Conservation (phyloP, 1,140 invertebrate genomes). For the Macrobrachium nipponense region DNA sequence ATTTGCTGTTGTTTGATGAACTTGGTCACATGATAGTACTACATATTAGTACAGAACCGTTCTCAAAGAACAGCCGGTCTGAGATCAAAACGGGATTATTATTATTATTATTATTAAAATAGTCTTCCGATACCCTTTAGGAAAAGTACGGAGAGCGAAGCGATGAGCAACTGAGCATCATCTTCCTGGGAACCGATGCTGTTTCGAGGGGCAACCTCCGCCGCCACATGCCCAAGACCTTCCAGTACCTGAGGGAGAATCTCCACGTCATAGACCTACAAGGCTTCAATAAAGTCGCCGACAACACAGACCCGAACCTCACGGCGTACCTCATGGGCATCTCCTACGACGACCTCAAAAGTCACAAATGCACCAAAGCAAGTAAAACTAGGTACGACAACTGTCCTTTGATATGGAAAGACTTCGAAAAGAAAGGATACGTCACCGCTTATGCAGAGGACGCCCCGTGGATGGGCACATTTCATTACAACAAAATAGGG, state of each 20-base stretch:
- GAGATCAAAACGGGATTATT: too few species aligned
- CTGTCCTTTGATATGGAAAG: constrained; percentile 71
- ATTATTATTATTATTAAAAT: neutral
- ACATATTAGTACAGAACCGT: too few species aligned
- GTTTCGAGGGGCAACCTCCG: constrained; percentile 27
- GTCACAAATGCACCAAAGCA: constrained; percentile 19
- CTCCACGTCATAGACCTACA: constrained; percentile 68
- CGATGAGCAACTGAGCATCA: constrained; percentile 34
- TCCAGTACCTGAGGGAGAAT: constrained; percentile 65
- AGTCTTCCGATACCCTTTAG: neutral
- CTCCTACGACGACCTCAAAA: neutral
- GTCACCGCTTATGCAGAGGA: constrained; percentile 72
- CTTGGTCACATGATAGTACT: too few species aligned
- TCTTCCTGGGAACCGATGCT: constrained; percentile 20
- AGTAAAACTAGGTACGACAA: constrained; percentile 67
- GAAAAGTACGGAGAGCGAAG: neutral
- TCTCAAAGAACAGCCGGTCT: too few species aligned
- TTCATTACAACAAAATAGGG: constrained; percentile 70
- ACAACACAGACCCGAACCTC: constrained; percentile 70
- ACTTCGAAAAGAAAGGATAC: constrained; percentile 69
- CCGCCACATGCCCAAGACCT: constrained; percentile 26
- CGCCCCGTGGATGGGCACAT: constrained; percentile 69
- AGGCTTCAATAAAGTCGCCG: constrained; percentile 70
- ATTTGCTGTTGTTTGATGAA: too few species aligned
- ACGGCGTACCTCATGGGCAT: constrained; percentile 67